These are phyloP conservation scores for Trachops cirrhosus DNA, from an alignment of 2,797 vertebrate species.

Conservation along the genomic window DNA sequence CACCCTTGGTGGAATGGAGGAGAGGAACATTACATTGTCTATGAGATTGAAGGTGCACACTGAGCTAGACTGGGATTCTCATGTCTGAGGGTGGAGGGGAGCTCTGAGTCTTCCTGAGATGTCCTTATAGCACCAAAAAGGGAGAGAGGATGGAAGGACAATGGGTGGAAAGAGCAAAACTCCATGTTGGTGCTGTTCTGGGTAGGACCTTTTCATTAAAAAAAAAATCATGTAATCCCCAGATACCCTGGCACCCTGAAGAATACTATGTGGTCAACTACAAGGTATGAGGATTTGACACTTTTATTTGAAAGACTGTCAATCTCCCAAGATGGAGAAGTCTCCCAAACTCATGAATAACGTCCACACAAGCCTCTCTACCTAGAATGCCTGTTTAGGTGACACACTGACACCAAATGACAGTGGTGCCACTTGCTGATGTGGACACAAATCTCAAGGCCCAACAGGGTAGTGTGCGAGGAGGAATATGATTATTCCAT, in stretches of 20 bases:
- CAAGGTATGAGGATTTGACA: neutral
- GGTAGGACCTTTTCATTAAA: neutral
- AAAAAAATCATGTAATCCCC: neutral
- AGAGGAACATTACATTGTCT: neutral
- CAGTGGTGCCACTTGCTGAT: slow-evolving; percentile 44
- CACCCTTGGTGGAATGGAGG: rapidly evolving
- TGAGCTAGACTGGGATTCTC: neutral
- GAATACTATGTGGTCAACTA: neutral
- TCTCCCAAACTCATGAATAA: neutral
- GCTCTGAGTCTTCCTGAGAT: neutral
- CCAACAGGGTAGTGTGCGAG: slow-evolving; percentile 16
- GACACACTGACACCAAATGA: neutral
- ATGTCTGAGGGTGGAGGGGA: neutral
- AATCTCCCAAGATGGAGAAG: too few species aligned
- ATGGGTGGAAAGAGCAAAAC: neutral
- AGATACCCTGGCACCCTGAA: neutral
- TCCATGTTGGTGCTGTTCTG: neutral
- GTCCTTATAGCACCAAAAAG: neutral
- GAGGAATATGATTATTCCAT: slow-evolving; percentile 68
- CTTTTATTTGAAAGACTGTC: neutral
- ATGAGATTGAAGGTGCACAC: too few species aligned
- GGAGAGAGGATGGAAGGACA: neutral
- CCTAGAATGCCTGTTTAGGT: neutral
- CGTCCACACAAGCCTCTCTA: neutral
- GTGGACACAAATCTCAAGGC: slow-evolving; percentile 51